Evolutionary conservation across 1,140 invertebrate species (phyloP), one percentile per base, ranked within the genome.

Genomic region (Mactra quadrangularis): DNA sequence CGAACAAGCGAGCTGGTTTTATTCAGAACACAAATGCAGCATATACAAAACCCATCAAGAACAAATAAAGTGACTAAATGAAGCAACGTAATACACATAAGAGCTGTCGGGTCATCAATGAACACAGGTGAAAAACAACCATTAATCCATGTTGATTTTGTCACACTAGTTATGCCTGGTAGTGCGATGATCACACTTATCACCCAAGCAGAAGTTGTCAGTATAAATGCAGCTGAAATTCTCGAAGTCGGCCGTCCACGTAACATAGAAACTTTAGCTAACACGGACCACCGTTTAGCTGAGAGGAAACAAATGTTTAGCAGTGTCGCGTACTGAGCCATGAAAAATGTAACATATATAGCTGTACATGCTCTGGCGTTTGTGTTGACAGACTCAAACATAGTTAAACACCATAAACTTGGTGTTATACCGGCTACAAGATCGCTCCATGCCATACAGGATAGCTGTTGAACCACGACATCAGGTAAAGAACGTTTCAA

Each of bases 81-180:
- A 13, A 64, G 11, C 11, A 35, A 35, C 3, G 38, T n/a, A n/a
- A 64, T n/a, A 25, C 41, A 64, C 1, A 17, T n/a, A n/a, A 64
- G n/a, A n/a, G 29, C 60, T 1, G 3, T 7, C 2, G 33, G 60
- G 1, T 41, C 22, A 22, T 64, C 60, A 25, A 64, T 38, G 1
- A 64, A 33, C n/a, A 38, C 60, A 3, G 60, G 33, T 4, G 60
- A 64, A 3, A 64, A 15, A 64, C 60, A 64, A 38, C 60, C 60
- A 35, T 64, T 64, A 6, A 64, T 35, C n/a, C 0, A 38, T n/a
- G 38, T 1, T 0, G 19, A 4, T 41, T 13, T 38, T n/a, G 60
- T 64, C 9, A 64, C 25, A 22, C 60, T 45, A 2, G 35, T 19
- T 22, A 64, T 4, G 19, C n/a, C 1, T 1, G 60, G 60, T 41